Conservation (phyloP, 1,140 invertebrate genomes). For the Vanessa atalanta region DNA sequence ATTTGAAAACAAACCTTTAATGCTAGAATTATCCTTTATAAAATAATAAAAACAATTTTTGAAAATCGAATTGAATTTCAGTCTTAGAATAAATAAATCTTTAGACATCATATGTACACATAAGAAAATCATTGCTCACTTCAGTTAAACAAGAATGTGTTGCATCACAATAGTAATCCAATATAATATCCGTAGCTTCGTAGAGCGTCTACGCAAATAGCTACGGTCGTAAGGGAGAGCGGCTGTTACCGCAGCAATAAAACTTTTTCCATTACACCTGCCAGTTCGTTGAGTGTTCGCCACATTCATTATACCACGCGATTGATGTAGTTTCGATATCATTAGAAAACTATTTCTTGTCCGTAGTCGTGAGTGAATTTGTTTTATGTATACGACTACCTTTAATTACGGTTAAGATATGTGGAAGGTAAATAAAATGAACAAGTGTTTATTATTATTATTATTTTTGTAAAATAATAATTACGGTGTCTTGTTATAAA, state of each 20-base stretch:
- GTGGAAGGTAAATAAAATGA: not conserved
- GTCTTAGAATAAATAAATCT: too few species aligned
- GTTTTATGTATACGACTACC: not conserved
- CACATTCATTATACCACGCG: conserved; percentile 11
- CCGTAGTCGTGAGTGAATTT: not conserved
- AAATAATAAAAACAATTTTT: too few species aligned
- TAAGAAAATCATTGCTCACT: too few species aligned
- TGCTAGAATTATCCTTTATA: too few species aligned
- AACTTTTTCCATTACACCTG: conserved; percentile 27
- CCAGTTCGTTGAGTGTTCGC: not conserved
- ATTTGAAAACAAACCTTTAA: too few species aligned
- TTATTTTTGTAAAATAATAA: too few species aligned
- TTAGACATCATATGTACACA: too few species aligned
- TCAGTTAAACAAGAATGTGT: not conserved
- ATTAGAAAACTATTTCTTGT: conserved; percentile 1
- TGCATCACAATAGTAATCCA: conserved; percentile 18
- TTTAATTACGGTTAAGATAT: not conserved
- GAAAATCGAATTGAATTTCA: too few species aligned
- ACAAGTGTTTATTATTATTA: too few species aligned
- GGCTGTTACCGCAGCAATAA: conserved; percentile 25
- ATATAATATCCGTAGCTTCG: conserved; percentile 28
- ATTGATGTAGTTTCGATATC: conserved; percentile 19
- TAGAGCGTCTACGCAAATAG: conserved; percentile 30
- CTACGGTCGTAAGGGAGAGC: conserved; percentile 6
- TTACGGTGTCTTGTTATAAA: too few species aligned